Percentiles rank a stretch among this genome's conserved stretches.
phyloP scores from a whole-genome alignment of 2,888 invertebrate genomes.

The Ophion ventricosus region DNA sequence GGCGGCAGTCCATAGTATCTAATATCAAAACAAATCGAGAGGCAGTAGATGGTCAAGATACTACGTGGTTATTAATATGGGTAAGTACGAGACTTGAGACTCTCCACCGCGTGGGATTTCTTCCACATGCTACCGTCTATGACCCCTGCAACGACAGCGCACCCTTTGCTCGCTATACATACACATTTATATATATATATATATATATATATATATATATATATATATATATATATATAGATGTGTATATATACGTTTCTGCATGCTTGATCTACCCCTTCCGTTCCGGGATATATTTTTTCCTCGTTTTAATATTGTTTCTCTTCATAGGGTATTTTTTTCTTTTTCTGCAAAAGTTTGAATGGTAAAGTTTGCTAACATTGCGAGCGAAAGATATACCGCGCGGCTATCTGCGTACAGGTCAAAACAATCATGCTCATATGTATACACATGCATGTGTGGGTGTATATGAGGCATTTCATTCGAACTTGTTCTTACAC shows the following conservation, averaged over 20 bases:
- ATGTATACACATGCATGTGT: neutral
- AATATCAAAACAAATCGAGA: slow-evolving; percentile 14
- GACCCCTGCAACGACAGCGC: slow-evolving; percentile 36
- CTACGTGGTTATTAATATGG: slow-evolving; percentile 41
- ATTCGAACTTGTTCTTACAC: neutral
- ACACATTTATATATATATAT: too few species aligned
- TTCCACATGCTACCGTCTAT: slow-evolving; percentile 40
- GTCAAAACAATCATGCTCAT: slow-evolving; percentile 42
- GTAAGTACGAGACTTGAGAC: slow-evolving; percentile 43
- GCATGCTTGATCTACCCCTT: slow-evolving; percentile 42
- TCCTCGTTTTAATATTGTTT: slow-evolving; percentile 21
- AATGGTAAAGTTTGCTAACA: slow-evolving; percentile 49
- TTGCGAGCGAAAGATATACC: slow-evolving; percentile 23
- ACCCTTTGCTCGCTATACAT: slow-evolving; percentile 23
- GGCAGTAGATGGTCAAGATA: slow-evolving; percentile 31
- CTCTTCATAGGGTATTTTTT: slow-evolving; percentile 13
- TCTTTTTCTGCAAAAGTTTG: slow-evolving; percentile 40
- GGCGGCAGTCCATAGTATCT: slow-evolving; percentile 25
- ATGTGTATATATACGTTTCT: neutral
- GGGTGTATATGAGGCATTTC: slow-evolving; percentile 10
- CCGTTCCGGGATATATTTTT: slow-evolving; percentile 19
- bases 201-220: too few species aligned
- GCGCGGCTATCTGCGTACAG: slow-evolving; percentile 41
- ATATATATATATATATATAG: too few species aligned
- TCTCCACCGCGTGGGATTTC: slow-evolving; percentile 54